Conservation (phyloP, 2,888 invertebrate genomes). For the Pristionchus japonicus region DNA sequence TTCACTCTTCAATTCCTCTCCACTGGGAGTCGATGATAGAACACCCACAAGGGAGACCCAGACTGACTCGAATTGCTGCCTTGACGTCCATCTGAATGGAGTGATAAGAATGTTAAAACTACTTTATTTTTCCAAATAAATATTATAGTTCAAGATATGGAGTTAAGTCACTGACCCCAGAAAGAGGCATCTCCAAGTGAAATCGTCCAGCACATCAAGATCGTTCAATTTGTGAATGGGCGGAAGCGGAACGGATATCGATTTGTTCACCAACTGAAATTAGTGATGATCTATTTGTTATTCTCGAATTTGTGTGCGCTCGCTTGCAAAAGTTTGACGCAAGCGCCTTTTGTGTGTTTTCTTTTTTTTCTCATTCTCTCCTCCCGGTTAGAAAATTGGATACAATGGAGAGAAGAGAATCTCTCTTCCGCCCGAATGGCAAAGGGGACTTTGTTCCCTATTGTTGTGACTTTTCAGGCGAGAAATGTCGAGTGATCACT, state of each 20-base stretch:
- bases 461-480: not conserved
- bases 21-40: conserved; percentile 67
- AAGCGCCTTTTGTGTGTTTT: not conserved
- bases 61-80: conserved; percentile 65
- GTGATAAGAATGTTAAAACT: too few relatives aligned
- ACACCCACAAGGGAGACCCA: conserved; percentile 71
- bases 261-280: conserved; percentile 7
- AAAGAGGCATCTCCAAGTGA: conserved; percentile 44
- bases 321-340: conserved; percentile 14
- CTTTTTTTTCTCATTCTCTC: not conserved
- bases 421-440: not conserved
- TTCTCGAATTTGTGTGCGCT: not conserved
- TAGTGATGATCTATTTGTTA: conserved; percentile 1
- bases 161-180: conserved; percentile 42
- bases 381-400: not conserved
- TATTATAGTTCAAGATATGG: too few relatives aligned
- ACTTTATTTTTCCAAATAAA: too few relatives aligned
- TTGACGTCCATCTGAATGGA: conserved; percentile 60
- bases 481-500: not conserved
- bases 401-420: not conserved
- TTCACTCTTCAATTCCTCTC: conserved; percentile 57
- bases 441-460: not conserved
- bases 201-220: conserved; percentile 40
- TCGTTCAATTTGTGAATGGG: conserved; percentile 43
- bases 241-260: conserved; percentile 31